Percentiles rank a stretch among this genome's conserved stretches.
Evolutionary conservation across 2,113 vertebrate species (phyloP).

Genomic region (Eurypyga helias): DNA sequence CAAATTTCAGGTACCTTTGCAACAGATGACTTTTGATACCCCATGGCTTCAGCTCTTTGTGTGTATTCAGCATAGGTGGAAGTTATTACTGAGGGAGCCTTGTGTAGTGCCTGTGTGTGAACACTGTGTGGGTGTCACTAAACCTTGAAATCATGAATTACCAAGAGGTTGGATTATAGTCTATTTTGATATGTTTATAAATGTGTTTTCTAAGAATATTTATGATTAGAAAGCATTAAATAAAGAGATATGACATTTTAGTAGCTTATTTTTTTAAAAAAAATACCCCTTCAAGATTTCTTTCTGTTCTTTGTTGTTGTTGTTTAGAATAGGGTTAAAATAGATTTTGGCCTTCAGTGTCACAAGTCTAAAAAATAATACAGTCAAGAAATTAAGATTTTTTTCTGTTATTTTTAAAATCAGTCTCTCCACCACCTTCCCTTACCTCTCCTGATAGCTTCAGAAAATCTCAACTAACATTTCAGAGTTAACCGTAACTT

Average conservation of each 20-base stretch:
- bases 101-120: not conserved
- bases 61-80: not conserved
- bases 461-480: not conserved
- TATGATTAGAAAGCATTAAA: too few relatives aligned
- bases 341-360: not conserved
- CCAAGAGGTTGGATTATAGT: too few relatives aligned
- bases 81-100: not conserved
- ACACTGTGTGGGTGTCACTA: not conserved
- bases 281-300: not conserved
- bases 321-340: not conserved
- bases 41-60: rapidly evolving
- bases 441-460: not conserved
- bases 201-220: too few relatives aligned
- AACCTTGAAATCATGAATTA: not conserved
- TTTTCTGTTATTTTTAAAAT: not conserved
- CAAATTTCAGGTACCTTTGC: not conserved
- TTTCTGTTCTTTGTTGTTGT: not conserved
- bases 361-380: not conserved
- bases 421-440: not conserved
- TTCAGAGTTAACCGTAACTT: not conserved
- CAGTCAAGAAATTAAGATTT: not conserved
- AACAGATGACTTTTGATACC: not conserved
- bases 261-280: not conserved
- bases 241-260: not conserved
- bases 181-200: too few relatives aligned